Percentiles rank a stretch among this genome's conserved stretches.
These are phyloP conservation scores for Cylloceria caligata DNA, from an alignment of 2,888 invertebrate genomes.

Conservation along the genomic window DNA sequence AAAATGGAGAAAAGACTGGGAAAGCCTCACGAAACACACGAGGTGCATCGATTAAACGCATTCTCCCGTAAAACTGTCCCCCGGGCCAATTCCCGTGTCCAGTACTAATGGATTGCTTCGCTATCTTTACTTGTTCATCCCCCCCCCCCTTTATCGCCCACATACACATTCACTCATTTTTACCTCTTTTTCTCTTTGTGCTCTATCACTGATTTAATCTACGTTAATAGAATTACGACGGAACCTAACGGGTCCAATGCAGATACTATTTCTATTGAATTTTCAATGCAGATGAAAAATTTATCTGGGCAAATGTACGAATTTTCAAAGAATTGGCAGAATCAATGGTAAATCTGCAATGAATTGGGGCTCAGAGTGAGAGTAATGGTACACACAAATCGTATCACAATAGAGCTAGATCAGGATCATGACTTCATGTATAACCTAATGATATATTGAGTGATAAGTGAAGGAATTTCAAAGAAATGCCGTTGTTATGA, in stretches of 20 bases:
- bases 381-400: neutral
- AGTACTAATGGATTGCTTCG: constrained; percentile 64
- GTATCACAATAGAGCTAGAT: neutral
- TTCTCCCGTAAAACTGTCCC: constrained; percentile 64
- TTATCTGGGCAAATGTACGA: neutral
- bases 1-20: constrained; percentile 5
- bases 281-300: neutral
- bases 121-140: constrained; percentile 28
- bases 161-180: constrained; percentile 19
- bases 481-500: too few relatives aligned
- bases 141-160: constrained; percentile 5
- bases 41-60: constrained; percentile 65
- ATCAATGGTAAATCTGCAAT: neutral
- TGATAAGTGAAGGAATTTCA: too few relatives aligned
- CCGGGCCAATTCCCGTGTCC: constrained; percentile 38
- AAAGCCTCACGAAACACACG: constrained; percentile 38
- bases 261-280: neutral
- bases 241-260: neutral
- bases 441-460: too few relatives aligned
- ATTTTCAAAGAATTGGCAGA: neutral
- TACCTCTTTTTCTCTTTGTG: constrained; percentile 1
- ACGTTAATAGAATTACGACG: constrained; percentile 48
- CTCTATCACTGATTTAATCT: constrained; percentile 46
- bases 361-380: neutral
- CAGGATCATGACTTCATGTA: neutral